phyloP scores from a whole-genome alignment of 2,797 vertebrate genomes.

The Sebastes matsubarae region DNA sequence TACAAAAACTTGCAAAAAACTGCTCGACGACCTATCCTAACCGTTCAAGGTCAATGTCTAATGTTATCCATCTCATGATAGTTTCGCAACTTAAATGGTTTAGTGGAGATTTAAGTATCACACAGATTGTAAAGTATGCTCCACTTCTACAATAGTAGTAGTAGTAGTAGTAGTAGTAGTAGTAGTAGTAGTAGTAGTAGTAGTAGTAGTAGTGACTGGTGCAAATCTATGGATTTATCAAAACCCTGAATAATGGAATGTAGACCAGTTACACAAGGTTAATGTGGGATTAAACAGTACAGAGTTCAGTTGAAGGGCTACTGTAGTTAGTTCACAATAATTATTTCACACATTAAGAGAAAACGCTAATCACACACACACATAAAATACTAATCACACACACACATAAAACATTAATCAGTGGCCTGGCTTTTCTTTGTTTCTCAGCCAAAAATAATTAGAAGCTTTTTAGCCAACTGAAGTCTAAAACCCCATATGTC shows the following conservation, averaged over 20 bases:
- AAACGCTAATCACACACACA: not conserved
- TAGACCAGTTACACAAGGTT: constrained; percentile 40
- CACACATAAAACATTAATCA: not conserved
- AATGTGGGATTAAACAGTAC: constrained; percentile 50
- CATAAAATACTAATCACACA: not conserved
- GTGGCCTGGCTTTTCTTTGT: not conserved
- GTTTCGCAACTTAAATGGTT: not conserved
- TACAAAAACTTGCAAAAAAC: too few species aligned
- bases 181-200: constrained; percentile 2
- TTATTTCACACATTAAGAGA: constrained; percentile 8
- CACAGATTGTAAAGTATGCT: not conserved
- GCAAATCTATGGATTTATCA: constrained; percentile 33
- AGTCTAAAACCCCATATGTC: not conserved
- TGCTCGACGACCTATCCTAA: not conserved
- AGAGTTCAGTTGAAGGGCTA: constrained; percentile 21
- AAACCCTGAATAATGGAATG: constrained; percentile 46
- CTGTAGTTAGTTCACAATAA: constrained; percentile 6
- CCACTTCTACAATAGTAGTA: not conserved
- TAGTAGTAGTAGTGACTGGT: not conserved
- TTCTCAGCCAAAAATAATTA: not conserved
- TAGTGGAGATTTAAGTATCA: not conserved
- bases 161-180: not conserved
- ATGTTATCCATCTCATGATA: too few species aligned
- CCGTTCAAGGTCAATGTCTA: too few species aligned
- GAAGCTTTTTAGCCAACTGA: not conserved